phyloP scores from a whole-genome alignment of 1,140 invertebrate species.

The Bombus cullumanus region DNA sequence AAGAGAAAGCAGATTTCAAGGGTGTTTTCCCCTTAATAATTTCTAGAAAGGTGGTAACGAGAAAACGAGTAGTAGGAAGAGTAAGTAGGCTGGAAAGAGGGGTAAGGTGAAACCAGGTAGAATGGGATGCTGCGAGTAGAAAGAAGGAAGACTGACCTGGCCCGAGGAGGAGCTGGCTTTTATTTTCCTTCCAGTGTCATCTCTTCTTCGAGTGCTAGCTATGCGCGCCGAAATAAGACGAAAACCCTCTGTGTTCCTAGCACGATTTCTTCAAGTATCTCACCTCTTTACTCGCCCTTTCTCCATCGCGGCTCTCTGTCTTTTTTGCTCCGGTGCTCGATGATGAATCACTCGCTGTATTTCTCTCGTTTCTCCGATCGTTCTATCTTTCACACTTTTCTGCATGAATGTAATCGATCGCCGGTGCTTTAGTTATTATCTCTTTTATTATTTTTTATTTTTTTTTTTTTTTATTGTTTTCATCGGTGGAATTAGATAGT shows the following conservation, averaged over 20 bases:
- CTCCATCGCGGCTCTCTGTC: background rate
- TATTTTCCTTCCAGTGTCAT: slow-evolving; percentile 64
- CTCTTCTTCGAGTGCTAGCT: slow-evolving; percentile 49
- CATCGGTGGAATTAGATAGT: background rate
- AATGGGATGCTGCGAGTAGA: slow-evolving; percentile 16
- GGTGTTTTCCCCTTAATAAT: slow-evolving; percentile 65
- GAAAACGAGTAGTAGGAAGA: slow-evolving; percentile 6
- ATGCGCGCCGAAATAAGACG: slow-evolving; percentile 60
- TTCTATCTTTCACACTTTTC: background rate
- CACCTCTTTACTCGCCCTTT: slow-evolving; percentile 38
- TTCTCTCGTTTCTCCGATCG: slow-evolving; percentile 13
- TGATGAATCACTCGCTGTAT: background rate
- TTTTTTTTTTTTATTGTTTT: background rate
- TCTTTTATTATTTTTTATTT: background rate
- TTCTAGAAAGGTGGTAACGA: slow-evolving; percentile 30
- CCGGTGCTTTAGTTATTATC: background rate
- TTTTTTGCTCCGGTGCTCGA: slow-evolving; percentile 11
- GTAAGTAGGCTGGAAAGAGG: slow-evolving; percentile 44
- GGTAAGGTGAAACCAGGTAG: slow-evolving; percentile 24
- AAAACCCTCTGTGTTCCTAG: slow-evolving; percentile 60
- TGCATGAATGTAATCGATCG: background rate
- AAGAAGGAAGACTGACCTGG: slow-evolving; percentile 21
- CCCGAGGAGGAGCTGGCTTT: slow-evolving; percentile 52
- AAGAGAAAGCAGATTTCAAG: slow-evolving; percentile 53
- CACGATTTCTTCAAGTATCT: slow-evolving; percentile 66